Conservation (phyloP, 2,888 invertebrate species). For the Acleris cristana region DNA sequence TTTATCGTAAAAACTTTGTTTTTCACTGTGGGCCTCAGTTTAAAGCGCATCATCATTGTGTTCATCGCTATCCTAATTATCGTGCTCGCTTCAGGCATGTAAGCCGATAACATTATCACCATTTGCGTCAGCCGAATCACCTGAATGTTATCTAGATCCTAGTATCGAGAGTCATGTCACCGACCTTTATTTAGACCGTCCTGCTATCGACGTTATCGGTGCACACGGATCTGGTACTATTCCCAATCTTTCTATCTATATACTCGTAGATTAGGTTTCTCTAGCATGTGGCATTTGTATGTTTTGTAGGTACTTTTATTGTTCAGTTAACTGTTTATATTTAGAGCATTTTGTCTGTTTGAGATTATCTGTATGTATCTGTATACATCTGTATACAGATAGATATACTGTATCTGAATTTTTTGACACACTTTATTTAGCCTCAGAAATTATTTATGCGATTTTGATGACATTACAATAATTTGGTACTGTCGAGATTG, state of each 20-base stretch:
- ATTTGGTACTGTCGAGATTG: no score
- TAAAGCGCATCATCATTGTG: not conserved
- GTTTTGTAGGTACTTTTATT: no score
- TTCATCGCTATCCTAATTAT: constrained; percentile 4
- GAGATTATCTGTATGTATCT: no score
- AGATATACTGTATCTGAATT: no score
- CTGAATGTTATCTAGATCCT: constrained; percentile 43
- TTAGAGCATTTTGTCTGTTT: no score
- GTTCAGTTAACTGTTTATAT: no score
- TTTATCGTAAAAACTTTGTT: no score
- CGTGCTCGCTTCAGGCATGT: constrained; percentile 13
- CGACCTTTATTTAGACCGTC: constrained; percentile 47
- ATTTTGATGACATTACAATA: no score
- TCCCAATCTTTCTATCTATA: no score
- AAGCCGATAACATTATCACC: constrained; percentile 43
- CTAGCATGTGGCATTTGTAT: not conserved
- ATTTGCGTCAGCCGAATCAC: constrained; percentile 51
- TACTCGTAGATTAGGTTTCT: constrained; percentile 3
- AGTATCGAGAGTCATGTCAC: constrained; percentile 45
- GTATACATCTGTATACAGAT: no score
- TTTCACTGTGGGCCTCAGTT: not conserved
- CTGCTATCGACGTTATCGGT: constrained; percentile 39
- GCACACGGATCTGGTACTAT: constrained; percentile 9
- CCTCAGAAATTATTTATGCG: no score
- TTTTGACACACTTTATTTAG: no score